Base-by-base conservation (phyloP, 1,140 invertebrate genomes). In the Ceratosolen fusciceps region DNA sequence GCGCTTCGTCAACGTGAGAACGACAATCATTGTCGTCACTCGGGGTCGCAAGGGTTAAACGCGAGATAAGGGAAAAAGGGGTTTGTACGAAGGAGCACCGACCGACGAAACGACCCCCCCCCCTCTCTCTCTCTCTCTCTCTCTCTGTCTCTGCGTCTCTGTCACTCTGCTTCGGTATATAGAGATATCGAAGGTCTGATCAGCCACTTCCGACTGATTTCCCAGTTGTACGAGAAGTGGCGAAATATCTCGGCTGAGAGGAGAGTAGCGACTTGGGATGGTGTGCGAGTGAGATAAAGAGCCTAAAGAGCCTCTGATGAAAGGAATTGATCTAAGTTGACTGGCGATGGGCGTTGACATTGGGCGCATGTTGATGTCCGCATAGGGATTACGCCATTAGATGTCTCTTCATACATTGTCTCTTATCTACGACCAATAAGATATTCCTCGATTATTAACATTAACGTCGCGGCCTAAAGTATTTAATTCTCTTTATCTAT, bases 1-100 rank as follows among this genome's bases (percentile, higher is more conserved):
- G 29, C 8, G 29, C 21, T 39, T 80, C 68, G 54, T 80, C 74
- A 75, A 81, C 58, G 65, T 77, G 80, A 81, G 83, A 83, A 67
- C 82, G 73, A 80, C 73, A 81, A 77, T 80, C 74, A 81, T 82
- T 80, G 73, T 79, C 80, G 82, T n/a, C n/a, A 82, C 77, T 83
- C 72, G 74, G 82, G 62, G 3, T 47, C 26, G 21, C 24, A n/a
- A 52, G 29, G 43, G 47, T 67, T 26, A 65, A 65, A 65, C 24
- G 9, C 2, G 0, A 16, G 49, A 10, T 37, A 58, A 60, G 54
- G 54, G 4, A 24, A 43, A 34, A 24, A 24, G n/a, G 14, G 43
- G 19, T 24, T 8, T 16, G 24, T 16, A 60, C 21, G 14, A 14
- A 37, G 26, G 47, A 31, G 26, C 16, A 24, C 54, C 26, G 24